Base-by-base conservation (phyloP, 1,140 invertebrate genomes). In the Batillaria attramentaria region DNA sequence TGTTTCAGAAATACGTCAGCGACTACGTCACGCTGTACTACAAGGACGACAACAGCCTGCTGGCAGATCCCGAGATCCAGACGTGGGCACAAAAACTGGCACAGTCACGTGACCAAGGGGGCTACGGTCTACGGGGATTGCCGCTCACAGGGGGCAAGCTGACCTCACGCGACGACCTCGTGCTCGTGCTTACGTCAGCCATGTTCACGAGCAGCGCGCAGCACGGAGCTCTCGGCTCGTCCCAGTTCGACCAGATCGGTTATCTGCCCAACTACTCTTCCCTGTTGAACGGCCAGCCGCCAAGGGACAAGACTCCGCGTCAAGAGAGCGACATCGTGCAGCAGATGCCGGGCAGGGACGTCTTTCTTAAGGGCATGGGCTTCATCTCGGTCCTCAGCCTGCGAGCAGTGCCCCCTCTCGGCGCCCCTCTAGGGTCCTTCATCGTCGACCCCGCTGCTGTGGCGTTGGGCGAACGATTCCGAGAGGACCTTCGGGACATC, bases 251-350 rank as follows among this genome's bases (percentile, higher is more conserved):
- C 31, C 79, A 84, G 35, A 92, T 92, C 79, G 89, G 85, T 16
- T 92, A 91, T 80, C 88, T 90, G 13, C 91, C 91, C 18, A 92
- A 92, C 80, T 92, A 92, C 81, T 91, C 92, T 1, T 84, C 84
- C 16, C 84, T 84, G 24, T 80, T 78, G 5, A 68, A n/a, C 6
- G 77, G 77, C 20, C 72, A 18, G 20, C 74, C 73, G n/a, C 69
- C 73, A 24, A 73, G 46, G 66, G 54, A 77, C 33, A 81, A 81
- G 57, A 76, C 78, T 70, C 41, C 16, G 2, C 65, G 31, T 18
- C 16, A 24, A 8, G 13, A 24, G 41, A 6, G n/a, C 66, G 31
- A 18, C 16, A 33, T 68, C 35, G 18, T 20, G 20, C 35, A n/a
- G 20, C 33, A 18, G 18, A n/a, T 24, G 6, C 33, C 6, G n/a